Percentiles rank a stretch among this genome's conserved stretches.
phyloP scores from a whole-genome alignment of 2,888 invertebrate genomes.

The Eupithecia tripunctaria region DNA sequence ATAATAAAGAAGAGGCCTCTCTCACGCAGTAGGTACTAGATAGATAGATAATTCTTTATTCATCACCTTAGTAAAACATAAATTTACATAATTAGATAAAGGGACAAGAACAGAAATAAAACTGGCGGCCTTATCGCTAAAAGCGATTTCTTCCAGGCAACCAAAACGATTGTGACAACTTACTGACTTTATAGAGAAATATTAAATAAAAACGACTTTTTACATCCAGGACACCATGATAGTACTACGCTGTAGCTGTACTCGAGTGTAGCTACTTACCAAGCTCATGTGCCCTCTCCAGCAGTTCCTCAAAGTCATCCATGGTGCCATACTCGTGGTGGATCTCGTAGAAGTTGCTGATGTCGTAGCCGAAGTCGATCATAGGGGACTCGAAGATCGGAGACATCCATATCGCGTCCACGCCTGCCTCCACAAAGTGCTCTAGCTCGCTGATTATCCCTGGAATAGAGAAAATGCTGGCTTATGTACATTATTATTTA shows the following conservation, averaged over 20 bases:
- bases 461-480: slow-evolving; percentile 45
- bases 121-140: no score
- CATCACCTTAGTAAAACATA: no score
- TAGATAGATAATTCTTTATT: no score
- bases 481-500: background rate
- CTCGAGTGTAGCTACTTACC: slow-evolving; percentile 61
- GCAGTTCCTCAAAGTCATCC: slow-evolving; percentile 87
- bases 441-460: slow-evolving; percentile 85
- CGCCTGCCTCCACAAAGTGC: slow-evolving; percentile 87
- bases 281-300: slow-evolving; percentile 82
- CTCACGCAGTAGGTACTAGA: no score
- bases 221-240: no score
- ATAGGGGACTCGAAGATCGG: slow-evolving; percentile 93
- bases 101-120: no score
- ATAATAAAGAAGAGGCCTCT: no score
- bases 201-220: no score
- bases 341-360: slow-evolving; percentile 90
- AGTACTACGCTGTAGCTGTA: background rate
- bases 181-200: no score
- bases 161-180: no score
- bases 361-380: slow-evolving; percentile 95
- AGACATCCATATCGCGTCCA: slow-evolving; percentile 92
- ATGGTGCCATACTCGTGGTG: slow-evolving; percentile 90
- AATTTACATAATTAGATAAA: no score
- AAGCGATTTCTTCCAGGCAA: no score